Base-by-base conservation (phyloP, 2,113 vertebrate genomes). In the Morone saxatilis region DNA sequence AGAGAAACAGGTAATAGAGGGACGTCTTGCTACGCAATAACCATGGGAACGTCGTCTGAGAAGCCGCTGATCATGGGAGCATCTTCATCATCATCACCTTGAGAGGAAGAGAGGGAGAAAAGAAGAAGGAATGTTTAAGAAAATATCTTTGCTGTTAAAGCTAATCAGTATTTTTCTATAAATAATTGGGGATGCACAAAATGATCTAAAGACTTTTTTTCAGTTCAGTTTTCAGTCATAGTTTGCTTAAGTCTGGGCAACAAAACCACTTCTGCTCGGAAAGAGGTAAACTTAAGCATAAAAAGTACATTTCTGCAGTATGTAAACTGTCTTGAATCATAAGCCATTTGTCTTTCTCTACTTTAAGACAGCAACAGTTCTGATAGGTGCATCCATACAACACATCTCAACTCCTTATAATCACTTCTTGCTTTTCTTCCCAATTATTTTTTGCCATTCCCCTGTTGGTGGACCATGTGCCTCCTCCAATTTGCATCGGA, bases 11-110 rank as follows among this genome's bases (percentile, higher is more conserved):
- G 70, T 25, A 20, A 68, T 56, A 62, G 40, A 71, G 51, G 51
- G 69, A 65, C 45, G 56, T 83, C 20, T 45, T 48, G 94, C 97
- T 97, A 99, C 14, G 98, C 98, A 76, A 99, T 98, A 86, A 99
- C 98, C 98, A 99, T 99, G 83, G 98, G 98, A 75, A 99, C 98
- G 0, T 99, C 98, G 3, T 99, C 98, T 76, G 98, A 99, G 92
- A 99, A 99, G 89, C 98, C 98, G 66, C 97, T 98, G 94, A 99
- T 99, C 98, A 99, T 98, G 0, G 98, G 98, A 14, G 96, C 97
- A 1, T 99, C 98, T 40, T 99, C 98, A 4, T 99, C 98, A 20
- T 99, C 98, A 3, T 99, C 98, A 62, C 97, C 98, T 99, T 61
- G 60, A 74, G 41, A 72, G 19, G 51, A 66, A 71, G 36, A 56